phyloP scores from a whole-genome alignment of 1,140 invertebrate genomes.

The Hycleus phaleratus region DNA sequence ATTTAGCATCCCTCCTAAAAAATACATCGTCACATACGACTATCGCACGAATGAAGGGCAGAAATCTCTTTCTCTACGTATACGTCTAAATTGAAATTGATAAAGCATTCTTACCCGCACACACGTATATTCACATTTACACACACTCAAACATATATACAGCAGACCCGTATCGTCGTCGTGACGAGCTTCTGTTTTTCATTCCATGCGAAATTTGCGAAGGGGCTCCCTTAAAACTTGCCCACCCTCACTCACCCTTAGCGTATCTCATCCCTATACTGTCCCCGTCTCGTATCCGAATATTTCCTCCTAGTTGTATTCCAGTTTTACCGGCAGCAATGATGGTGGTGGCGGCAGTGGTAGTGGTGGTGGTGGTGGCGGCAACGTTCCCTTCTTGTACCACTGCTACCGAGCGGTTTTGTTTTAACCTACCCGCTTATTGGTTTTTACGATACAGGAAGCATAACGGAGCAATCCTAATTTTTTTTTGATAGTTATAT shows the following conservation, averaged over 20 bases:
- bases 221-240: not conserved
- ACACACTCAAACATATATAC: not conserved
- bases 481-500: conserved; percentile 5
- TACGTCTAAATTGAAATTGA: conserved; percentile 21
- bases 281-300: conserved; percentile 9
- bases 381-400: not conserved
- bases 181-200: conserved; percentile 19
- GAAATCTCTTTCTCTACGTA: not conserved
- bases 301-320: conserved; percentile 13
- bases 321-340: conserved; percentile 12
- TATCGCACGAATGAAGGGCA: not conserved
- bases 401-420: conserved; percentile 19
- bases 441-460: conserved; percentile 27
- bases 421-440: conserved; percentile 30
- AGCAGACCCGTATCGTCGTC: conserved; percentile 13
- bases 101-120: conserved; percentile 21
- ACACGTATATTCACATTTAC: too few species aligned
- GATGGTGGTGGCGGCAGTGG: not conserved
- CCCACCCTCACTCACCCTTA: not conserved
- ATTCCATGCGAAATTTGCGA: conserved; percentile 16
- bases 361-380: not conserved
- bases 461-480: conserved; percentile 13
- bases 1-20: not conserved
- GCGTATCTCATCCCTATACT: not conserved
- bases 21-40: not conserved